Percentiles rank a stretch among this genome's conserved stretches.
phyloP scores from a whole-genome alignment of 2,113 vertebrate genomes.

The Tenrec ecaudatus region DNA sequence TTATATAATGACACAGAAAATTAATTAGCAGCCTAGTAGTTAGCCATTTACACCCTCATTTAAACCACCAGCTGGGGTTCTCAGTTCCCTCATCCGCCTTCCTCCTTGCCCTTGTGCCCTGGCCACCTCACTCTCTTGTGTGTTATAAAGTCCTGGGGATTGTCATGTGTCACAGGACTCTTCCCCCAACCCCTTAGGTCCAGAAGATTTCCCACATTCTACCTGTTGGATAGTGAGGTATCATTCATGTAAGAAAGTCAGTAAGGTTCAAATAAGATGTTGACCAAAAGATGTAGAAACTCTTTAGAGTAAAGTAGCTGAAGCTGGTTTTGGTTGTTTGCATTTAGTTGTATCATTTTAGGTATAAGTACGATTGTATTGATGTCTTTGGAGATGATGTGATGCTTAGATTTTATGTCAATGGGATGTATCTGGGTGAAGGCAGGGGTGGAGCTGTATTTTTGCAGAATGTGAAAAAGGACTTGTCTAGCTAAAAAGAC shows the following conservation, averaged over 20 bases:
- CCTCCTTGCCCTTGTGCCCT: background rate
- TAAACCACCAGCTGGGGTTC: background rate
- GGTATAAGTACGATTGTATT: too few species aligned
- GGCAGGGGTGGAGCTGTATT: too few species aligned
- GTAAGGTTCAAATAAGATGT: background rate
- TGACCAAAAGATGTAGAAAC: background rate
- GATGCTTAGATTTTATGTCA: too few species aligned
- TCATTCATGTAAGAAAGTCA: too few species aligned
- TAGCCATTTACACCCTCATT: background rate
- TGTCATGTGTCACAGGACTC: background rate
- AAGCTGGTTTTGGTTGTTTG: background rate
- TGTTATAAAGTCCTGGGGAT: background rate
- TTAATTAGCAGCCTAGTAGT: background rate
- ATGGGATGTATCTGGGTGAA: too few species aligned
- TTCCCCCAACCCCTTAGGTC: background rate
- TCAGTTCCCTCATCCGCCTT: background rate
- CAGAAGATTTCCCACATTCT: background rate
- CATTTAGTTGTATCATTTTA: background rate
- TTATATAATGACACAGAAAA: background rate
- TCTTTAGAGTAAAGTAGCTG: background rate
- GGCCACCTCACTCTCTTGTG: too few species aligned
- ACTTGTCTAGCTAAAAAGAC: background rate
- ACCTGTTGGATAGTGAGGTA: conserved; percentile 20
- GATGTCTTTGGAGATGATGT: too few species aligned
- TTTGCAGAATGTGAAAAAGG: background rate